Evolutionary conservation across 2,797 vertebrate species (phyloP).

Genomic region (Manis pentadactyla): DNA sequence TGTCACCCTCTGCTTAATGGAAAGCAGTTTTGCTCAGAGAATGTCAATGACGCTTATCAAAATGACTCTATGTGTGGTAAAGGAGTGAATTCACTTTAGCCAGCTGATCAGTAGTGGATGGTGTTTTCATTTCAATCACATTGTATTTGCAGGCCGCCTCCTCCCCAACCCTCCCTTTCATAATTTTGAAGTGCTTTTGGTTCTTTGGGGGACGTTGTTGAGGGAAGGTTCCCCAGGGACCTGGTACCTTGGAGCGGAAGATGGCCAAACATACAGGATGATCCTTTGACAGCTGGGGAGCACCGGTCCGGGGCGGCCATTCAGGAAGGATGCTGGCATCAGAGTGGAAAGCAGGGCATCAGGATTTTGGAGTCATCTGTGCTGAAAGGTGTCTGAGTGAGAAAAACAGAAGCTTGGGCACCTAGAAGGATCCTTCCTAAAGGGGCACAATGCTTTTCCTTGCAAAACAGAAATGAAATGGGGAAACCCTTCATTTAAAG

Average conservation of each 20-base stretch:
- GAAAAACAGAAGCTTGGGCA: neutral
- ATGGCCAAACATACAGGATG: neutral
- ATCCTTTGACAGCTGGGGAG: neutral
- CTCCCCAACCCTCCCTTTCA: too few species aligned
- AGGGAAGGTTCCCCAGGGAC: neutral
- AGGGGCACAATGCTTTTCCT: neutral
- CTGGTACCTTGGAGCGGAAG: neutral
- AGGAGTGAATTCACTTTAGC: neutral
- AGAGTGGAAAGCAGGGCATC: neutral
- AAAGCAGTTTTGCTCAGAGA: neutral
- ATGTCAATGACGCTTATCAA: neutral
- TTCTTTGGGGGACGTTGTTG: neutral
- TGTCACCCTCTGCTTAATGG: neutral
- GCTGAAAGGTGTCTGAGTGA: neutral
- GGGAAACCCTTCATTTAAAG: neutral
- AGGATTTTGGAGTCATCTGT: neutral
- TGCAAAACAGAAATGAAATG: neutral
- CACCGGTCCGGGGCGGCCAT: neutral
- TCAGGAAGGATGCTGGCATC: too few species aligned
- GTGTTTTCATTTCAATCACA: neutral
- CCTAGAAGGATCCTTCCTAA: neutral
- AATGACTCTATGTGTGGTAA: neutral
- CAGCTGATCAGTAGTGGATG: neutral
- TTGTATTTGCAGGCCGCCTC: neutral
- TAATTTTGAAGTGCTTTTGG: conserved; percentile 14